These are phyloP conservation scores for Chloroceryle inda DNA, from an alignment of 2,797 vertebrate species.

Conservation along the genomic window DNA sequence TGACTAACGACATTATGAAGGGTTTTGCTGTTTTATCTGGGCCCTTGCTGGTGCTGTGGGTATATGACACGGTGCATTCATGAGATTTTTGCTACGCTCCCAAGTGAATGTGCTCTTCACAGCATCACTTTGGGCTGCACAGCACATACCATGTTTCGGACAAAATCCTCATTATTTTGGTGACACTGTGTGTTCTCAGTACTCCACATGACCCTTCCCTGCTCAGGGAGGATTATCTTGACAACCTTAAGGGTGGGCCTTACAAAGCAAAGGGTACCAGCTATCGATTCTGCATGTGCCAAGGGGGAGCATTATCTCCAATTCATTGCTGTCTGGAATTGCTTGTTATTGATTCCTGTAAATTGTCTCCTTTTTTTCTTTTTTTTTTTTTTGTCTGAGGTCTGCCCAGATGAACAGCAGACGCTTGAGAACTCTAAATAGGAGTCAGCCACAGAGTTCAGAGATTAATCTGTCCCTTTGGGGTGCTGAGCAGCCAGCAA, in stretches of 20 bases:
- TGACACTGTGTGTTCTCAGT: not conserved
- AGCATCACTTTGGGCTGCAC: not conserved
- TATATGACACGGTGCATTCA: not conserved
- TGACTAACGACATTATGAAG: conserved; percentile 60
- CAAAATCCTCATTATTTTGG: not conserved
- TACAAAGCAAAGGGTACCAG: not conserved
- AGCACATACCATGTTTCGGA: not conserved
- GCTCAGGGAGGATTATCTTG: not conserved
- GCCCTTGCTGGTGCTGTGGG: not conserved
- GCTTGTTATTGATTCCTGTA: conserved; percentile 35
- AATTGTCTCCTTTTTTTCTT: not conserved
- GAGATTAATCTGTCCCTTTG: conserved; percentile 72
- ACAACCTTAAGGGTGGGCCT: not conserved
- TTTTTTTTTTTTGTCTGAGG: conserved; percentile 4
- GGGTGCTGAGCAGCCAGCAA: conserved; percentile 65
- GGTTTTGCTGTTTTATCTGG: not conserved
- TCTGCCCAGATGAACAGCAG: conserved; percentile 55
- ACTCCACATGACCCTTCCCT: not conserved
- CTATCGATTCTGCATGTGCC: not conserved
- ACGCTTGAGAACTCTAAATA: conserved; percentile 27
- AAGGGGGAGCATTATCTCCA: not conserved
- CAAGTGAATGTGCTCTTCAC: not conserved
- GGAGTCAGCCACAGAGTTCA: conserved; percentile 60
- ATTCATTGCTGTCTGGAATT: not conserved
- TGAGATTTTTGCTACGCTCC: not conserved